Conservation (phyloP, 2,888 invertebrate genomes). For the Phortica okadai region DNA sequence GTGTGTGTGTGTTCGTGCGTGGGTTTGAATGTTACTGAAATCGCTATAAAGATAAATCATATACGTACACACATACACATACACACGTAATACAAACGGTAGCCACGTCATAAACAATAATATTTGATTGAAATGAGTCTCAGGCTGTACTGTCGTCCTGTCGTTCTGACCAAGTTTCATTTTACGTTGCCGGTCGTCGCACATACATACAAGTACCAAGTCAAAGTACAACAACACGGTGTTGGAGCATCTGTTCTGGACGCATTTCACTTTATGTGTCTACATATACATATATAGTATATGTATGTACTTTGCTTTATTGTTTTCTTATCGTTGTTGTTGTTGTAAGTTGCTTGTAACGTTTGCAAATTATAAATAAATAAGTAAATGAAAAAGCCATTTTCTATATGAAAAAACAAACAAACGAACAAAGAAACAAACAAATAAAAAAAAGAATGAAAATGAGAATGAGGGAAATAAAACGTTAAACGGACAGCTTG, state of each 20-base stretch:
- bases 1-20: not conserved
- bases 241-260: constrained; percentile 17
- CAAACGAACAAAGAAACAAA: constrained; percentile 18
- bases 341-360: constrained; percentile 18
- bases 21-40: constrained; percentile 16
- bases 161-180: not conserved
- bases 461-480: constrained; percentile 4
- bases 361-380: constrained; percentile 32
- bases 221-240: not conserved
- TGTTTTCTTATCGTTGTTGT: constrained; percentile 7
- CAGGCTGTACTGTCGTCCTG: constrained; percentile 5
- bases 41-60: constrained; percentile 62
- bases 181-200: not conserved
- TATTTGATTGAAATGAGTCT: constrained; percentile 63
- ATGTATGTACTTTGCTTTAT: constrained; percentile 10
- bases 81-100: constrained; percentile 18
- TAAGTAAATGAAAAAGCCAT: constrained; percentile 29
- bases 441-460: constrained; percentile 1
- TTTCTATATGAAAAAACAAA: constrained; percentile 6
- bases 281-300: too few relatives aligned
- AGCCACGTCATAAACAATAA: constrained; percentile 60
- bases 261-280: constrained; percentile 9
- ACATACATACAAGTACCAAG: not conserved
- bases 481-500: not conserved
- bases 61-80: constrained; percentile 29